phyloP scores from a whole-genome alignment of 2,888 invertebrate species.

The Sinhomidia bicolor region DNA sequence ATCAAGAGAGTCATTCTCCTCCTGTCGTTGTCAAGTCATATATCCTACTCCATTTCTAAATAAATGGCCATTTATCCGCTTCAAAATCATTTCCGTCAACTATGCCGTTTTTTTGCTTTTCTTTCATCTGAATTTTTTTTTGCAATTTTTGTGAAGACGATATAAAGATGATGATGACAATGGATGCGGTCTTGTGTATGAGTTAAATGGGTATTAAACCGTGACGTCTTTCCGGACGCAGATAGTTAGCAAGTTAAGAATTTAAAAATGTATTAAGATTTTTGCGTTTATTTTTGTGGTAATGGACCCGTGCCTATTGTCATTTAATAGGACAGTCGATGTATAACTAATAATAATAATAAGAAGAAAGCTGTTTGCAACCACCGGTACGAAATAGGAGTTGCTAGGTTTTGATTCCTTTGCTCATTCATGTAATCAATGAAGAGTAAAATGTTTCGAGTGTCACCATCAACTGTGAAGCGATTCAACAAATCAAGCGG shows the following conservation, averaged over 20 bases:
- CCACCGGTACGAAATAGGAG: too few species aligned
- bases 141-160: not conserved
- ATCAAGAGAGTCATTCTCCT: not conserved
- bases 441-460: not conserved
- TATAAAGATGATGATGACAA: not conserved
- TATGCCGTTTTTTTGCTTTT: not conserved
- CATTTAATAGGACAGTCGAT: too few species aligned
- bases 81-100: slow-evolving; percentile 29
- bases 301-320: too few species aligned
- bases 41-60: not conserved
- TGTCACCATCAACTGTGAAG: slow-evolving; percentile 3
- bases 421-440: not conserved
- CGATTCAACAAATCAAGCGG: not conserved
- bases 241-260: too few species aligned
- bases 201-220: slow-evolving; percentile 50
- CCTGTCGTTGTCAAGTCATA: too few species aligned
- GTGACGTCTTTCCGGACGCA: slow-evolving; percentile 39
- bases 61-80: slow-evolving; percentile 27
- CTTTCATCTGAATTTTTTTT: not conserved
- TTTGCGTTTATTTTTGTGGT: too few species aligned
- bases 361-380: too few species aligned
- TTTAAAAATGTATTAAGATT: too few species aligned
- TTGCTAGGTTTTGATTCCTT: not conserved
- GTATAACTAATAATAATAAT: too few species aligned
- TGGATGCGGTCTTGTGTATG: not conserved